These are phyloP conservation scores for Nebria ingens DNA, from an alignment of 1,140 invertebrate genomes.

Conservation along the genomic window DNA sequence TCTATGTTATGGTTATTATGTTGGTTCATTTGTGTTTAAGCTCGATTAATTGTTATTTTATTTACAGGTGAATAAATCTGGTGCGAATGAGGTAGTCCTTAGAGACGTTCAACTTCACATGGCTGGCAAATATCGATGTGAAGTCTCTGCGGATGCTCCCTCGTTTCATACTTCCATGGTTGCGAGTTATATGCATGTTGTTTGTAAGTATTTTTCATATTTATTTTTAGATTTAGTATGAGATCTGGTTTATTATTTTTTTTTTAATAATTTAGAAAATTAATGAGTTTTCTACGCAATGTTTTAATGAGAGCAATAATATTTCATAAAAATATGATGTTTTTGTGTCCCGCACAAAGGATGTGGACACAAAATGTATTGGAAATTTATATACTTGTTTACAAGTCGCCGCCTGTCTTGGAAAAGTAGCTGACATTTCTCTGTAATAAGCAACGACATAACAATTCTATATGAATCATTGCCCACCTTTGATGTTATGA, in stretches of 20 bases:
- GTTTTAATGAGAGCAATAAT: no score
- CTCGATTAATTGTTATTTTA: not conserved
- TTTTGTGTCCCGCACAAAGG: not conserved
- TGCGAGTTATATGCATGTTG: conserved; percentile 55
- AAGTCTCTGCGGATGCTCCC: conserved; percentile 61
- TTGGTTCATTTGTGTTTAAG: no score
- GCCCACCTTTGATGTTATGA: not conserved
- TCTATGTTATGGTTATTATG: no score
- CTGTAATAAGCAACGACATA: not conserved
- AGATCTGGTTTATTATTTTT: no score
- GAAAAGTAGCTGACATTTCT: not conserved
- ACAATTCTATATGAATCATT: not conserved
- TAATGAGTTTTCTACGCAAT: no score
- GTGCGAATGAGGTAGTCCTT: conserved; percentile 51
- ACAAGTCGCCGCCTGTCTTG: not conserved
- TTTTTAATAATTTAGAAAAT: no score
- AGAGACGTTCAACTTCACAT: conserved; percentile 52
- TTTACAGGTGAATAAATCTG: conserved; percentile 48
- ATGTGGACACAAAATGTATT: not conserved
- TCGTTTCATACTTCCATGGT: conserved; percentile 55
- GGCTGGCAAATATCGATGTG: conserved; percentile 59
- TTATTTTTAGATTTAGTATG: no score
- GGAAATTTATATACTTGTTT: conserved; percentile 2
- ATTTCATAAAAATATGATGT: no score
- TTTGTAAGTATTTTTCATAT: conserved; percentile 46